Conservation (phyloP, 2,797 vertebrate species). For the Cuculus canorus region DNA sequence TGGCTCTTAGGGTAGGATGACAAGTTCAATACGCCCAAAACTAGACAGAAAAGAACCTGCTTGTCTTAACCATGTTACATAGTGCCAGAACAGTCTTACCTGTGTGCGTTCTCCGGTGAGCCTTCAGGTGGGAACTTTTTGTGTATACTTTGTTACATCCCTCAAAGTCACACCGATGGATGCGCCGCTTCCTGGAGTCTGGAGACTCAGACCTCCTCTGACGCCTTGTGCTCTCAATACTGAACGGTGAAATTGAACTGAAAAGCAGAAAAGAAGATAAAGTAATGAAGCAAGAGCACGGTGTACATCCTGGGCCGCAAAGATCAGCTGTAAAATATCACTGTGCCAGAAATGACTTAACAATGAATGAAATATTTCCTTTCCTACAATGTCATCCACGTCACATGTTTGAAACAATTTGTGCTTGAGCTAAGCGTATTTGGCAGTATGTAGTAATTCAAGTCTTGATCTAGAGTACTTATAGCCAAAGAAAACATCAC, state of each 20-base stretch:
- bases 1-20: background rate
- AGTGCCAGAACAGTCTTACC: slow-evolving; percentile 75
- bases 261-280: slow-evolving; percentile 44
- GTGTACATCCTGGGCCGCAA: background rate
- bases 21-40: background rate
- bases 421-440: background rate
- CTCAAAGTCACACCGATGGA: slow-evolving; percentile 98
- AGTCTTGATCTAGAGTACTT: background rate
- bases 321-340: background rate
- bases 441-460: background rate
- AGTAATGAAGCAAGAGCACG: background rate
- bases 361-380: background rate
- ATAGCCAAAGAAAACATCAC: background rate
- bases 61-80: background rate
- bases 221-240: slow-evolving; percentile 98
- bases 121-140: slow-evolving; percentile 99
- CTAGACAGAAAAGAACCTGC: background rate
- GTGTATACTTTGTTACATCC: slow-evolving; percentile 99
- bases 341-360: background rate
- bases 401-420: background rate
- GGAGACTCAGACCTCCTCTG: slow-evolving; percentile 96
- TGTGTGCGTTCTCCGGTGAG: slow-evolving; percentile 97
- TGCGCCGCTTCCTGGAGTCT: slow-evolving; percentile 96
- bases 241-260: slow-evolving; percentile 98
- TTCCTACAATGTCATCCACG: background rate